phyloP scores from a whole-genome alignment of 2,888 invertebrate genomes.

The Neoscelio sp. region DNA sequence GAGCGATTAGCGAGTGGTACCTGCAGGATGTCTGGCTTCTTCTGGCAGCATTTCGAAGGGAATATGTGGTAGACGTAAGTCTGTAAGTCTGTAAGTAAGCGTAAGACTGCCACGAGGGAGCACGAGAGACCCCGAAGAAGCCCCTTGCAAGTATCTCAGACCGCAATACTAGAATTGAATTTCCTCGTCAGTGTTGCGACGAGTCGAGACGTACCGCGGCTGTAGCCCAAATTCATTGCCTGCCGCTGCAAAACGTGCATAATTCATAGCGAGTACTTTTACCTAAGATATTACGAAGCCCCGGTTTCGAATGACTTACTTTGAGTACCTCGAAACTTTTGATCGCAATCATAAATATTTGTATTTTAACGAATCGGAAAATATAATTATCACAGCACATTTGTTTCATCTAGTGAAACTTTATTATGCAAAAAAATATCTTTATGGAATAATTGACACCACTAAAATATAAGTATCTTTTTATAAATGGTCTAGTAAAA shows the following conservation, averaged over 20 bases:
- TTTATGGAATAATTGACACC: no score
- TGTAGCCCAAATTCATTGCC: conserved; percentile 63
- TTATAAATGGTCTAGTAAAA: no score
- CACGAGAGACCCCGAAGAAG: conserved; percentile 74
- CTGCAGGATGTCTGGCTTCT: conserved; percentile 82
- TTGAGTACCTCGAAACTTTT: conserved; percentile 39
- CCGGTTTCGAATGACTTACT: conserved; percentile 18
- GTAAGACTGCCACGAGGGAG: conserved; percentile 77
- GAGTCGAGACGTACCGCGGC: conserved; percentile 28
- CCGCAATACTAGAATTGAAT: conserved; percentile 79
- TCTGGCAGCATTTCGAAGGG: conserved; percentile 69
- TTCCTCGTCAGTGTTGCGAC: conserved; percentile 68
- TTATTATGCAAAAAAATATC: no score
- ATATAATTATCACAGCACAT: conserved; percentile 10
- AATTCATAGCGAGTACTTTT: conserved; percentile 55
- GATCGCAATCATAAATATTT: conserved; percentile 49
- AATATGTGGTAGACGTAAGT: conserved; percentile 69
- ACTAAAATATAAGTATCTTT: no score
- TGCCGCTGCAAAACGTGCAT: conserved; percentile 52
- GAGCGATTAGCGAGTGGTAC: conserved; percentile 80
- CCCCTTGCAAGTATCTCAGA: conserved; percentile 76
- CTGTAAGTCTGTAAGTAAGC: conserved; percentile 79
- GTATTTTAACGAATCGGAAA: conserved; percentile 20
- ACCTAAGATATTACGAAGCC: conserved; percentile 34
- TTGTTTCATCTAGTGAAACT: not conserved